phyloP scores from a whole-genome alignment of 2,888 invertebrate genomes.

The Phymatocera aterrima region DNA sequence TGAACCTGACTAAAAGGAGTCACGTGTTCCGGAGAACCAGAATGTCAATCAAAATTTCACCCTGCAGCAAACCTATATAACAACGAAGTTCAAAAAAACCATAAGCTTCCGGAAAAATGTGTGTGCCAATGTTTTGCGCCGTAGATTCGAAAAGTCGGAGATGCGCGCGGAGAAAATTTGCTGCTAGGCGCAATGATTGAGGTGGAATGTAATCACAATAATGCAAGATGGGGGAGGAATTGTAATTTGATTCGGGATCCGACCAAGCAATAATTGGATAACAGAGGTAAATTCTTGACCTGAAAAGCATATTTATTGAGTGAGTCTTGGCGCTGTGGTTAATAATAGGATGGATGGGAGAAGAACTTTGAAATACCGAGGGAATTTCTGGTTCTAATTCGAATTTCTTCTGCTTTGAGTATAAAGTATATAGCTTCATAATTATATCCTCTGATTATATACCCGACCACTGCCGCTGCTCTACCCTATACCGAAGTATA shows the following conservation, averaged over 20 bases:
- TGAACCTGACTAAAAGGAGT: too few relatives aligned
- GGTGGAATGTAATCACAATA: not conserved
- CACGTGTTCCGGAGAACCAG: too few relatives aligned
- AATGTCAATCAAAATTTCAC: too few relatives aligned
- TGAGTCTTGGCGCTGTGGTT: not conserved
- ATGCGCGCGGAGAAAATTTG: not conserved
- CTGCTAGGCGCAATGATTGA: not conserved
- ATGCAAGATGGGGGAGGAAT: not conserved
- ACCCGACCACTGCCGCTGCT: not conserved
- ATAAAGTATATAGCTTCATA: not conserved
- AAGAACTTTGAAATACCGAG: constrained; percentile 11
- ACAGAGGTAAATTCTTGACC: constrained; percentile 1
- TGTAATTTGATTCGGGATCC: not conserved
- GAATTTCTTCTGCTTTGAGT: constrained; percentile 1
- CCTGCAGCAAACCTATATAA: too few relatives aligned
- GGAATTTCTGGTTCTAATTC: constrained; percentile 5
- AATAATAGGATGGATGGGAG: not conserved
- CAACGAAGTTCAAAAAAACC: too few relatives aligned
- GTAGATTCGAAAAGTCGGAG: too few relatives aligned
- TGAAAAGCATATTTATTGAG: not conserved
- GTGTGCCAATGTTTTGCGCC: not conserved
- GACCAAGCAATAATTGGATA: constrained; percentile 6
- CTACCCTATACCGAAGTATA: not conserved
- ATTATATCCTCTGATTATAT: constrained; percentile 13
- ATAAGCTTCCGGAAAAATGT: not conserved